phyloP scores from a whole-genome alignment of 2,888 invertebrate species.

The Mythimna vitellina region DNA sequence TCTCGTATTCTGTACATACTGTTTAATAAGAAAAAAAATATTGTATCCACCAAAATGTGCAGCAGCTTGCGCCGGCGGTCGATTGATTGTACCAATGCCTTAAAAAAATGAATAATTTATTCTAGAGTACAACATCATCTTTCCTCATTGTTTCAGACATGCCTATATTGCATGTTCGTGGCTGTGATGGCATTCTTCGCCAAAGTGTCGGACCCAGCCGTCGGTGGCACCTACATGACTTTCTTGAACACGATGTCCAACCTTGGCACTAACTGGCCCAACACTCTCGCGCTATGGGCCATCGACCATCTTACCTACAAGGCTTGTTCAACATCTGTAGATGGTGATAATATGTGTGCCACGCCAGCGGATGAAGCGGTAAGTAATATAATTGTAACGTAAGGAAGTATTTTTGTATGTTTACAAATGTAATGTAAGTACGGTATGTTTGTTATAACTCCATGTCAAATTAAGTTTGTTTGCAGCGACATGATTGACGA shows the following conservation, averaged over 20 bases:
- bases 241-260: constrained; percentile 98
- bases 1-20: background rate
- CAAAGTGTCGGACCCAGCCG: constrained; percentile 98
- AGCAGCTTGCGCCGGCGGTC: background rate
- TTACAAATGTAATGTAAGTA: background rate
- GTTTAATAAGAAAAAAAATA: background rate
- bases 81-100: background rate
- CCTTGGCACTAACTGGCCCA: constrained; percentile 99
- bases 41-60: background rate
- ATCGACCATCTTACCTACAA: constrained; percentile 97
- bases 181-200: constrained; percentile 99
- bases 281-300: constrained; percentile 96
- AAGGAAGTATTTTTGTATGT: background rate
- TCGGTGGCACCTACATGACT: constrained; percentile 99
- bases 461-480: too few species aligned
- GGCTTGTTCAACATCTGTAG: constrained; percentile 90
- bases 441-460: too few species aligned
- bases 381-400: constrained; percentile 67
- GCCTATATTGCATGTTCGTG: constrained; percentile 99
- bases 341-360: constrained; percentile 92
- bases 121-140: background rate
- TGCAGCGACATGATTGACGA: background rate
- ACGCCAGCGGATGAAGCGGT: constrained; percentile 92
- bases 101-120: background rate
- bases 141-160: constrained; percentile 91